These are phyloP conservation scores for Acronicta alni DNA, from an alignment of 2,888 invertebrate species.

Conservation along the genomic window DNA sequence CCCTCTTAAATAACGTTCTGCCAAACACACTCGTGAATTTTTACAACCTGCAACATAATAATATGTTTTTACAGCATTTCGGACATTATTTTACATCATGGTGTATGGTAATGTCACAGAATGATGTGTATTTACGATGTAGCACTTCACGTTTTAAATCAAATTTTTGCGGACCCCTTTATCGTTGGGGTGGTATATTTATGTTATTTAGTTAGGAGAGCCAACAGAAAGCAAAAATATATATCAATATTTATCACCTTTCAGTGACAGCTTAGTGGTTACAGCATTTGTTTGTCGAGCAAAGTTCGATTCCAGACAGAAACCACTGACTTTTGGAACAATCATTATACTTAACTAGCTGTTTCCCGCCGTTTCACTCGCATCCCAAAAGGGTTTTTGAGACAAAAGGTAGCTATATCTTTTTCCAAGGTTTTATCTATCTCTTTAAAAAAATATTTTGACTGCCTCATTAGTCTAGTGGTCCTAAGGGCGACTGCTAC, in stretches of 20 bases:
- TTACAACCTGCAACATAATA: constrained; percentile 60
- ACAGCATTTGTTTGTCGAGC: too few relatives aligned
- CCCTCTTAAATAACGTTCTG: constrained; percentile 62
- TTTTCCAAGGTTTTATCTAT: too few relatives aligned
- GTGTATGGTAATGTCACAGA: constrained; percentile 57
- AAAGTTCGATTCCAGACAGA: too few relatives aligned
- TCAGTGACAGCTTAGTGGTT: not conserved
- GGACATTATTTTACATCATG: constrained; percentile 67
- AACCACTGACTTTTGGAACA: too few relatives aligned
- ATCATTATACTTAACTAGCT: too few relatives aligned
- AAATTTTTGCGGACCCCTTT: constrained; percentile 47
- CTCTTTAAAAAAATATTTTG: too few relatives aligned
- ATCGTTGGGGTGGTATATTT: constrained; percentile 42
- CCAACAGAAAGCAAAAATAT: constrained; percentile 4
- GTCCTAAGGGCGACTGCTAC: too few relatives aligned
- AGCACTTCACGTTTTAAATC: constrained; percentile 64
- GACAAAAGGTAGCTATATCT: too few relatives aligned
- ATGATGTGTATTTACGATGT: constrained; percentile 70
- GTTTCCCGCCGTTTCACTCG: too few relatives aligned
- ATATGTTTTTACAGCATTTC: constrained; percentile 60
- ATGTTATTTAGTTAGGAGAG: constrained; percentile 42
- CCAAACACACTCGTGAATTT: constrained; percentile 64
- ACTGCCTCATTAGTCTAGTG: too few relatives aligned
- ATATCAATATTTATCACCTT: constrained; percentile 1
- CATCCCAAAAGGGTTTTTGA: too few relatives aligned